Percentiles rank a stretch among this genome's conserved stretches.
These are phyloP conservation scores for Plebejus anna DNA, from an alignment of 2,888 invertebrate species.

Conservation along the genomic window DNA sequence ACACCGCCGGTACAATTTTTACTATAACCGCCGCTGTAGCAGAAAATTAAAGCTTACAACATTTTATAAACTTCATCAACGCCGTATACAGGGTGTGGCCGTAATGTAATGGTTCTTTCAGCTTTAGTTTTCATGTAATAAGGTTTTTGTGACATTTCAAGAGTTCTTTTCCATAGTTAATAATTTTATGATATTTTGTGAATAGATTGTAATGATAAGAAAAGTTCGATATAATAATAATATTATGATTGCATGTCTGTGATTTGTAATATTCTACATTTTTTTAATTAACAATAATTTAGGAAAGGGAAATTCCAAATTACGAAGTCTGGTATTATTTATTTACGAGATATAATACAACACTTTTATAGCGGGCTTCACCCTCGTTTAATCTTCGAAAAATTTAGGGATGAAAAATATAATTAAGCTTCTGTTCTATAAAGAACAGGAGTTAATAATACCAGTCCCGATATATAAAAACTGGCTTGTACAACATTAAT, in stretches of 20 bases:
- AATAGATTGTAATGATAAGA: too few species aligned
- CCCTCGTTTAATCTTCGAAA: background rate
- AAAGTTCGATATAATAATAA: too few species aligned
- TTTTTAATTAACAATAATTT: background rate
- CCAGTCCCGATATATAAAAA: background rate
- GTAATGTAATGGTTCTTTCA: constrained; percentile 12
- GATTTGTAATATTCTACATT: background rate
- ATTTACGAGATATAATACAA: background rate
- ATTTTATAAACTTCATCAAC: constrained; percentile 13
- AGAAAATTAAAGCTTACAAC: constrained; percentile 23
- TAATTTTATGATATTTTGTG: background rate
- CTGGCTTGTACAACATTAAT: background rate
- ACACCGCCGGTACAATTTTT: constrained; percentile 27
- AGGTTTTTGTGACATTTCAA: background rate
- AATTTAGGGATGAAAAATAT: background rate
- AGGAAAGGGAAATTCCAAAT: background rate
- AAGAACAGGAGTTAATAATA: background rate
- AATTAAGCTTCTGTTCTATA: background rate
- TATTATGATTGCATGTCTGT: background rate
- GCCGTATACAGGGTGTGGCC: background rate
- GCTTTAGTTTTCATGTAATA: background rate
- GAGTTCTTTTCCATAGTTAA: background rate
- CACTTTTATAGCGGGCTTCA: constrained; percentile 1
- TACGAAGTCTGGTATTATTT: constrained; percentile 8
- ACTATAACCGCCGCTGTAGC: constrained; percentile 17